These are phyloP conservation scores for Gavia stellata DNA, from an alignment of 2,113 vertebrate species.

Conservation along the genomic window DNA sequence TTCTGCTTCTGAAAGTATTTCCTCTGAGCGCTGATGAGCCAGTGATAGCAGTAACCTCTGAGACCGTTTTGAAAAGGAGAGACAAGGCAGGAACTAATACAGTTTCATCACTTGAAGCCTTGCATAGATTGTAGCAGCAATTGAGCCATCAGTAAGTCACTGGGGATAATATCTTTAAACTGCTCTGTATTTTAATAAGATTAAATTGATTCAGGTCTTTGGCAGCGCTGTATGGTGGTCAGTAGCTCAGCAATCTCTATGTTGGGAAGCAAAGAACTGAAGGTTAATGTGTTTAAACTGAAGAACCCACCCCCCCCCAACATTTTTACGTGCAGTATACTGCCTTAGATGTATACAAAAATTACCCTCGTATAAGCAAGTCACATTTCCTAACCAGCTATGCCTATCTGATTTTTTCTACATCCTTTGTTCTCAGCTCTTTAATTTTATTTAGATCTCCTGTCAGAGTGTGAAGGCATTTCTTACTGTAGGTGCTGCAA, in stretches of 20 bases:
- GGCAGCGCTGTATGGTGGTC: neutral
- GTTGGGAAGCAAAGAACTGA: neutral
- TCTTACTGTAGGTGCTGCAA: constrained; percentile 26
- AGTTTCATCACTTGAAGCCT: constrained; percentile 38
- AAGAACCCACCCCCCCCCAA: neutral
- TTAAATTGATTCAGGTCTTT: neutral
- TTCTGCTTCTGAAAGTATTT: constrained; percentile 56
- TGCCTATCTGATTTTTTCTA: constrained; percentile 33
- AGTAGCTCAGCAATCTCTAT: neutral
- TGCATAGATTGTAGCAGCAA: neutral
- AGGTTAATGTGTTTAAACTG: neutral
- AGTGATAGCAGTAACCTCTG: constrained; percentile 47
- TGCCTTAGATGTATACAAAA: neutral
- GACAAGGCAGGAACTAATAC: constrained; percentile 1
- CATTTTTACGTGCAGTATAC: neutral
- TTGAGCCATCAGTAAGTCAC: constrained; percentile 27
- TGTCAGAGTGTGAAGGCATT: constrained; percentile 44
- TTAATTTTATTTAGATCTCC: constrained; percentile 57
- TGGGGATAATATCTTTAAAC: constrained; percentile 21
- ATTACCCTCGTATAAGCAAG: neutral
- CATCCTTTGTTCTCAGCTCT: constrained; percentile 47
- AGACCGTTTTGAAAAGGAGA: constrained; percentile 12
- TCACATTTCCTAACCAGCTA: neutral
- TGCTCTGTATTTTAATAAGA: constrained; percentile 29
- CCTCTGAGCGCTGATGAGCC: constrained; percentile 42